Evolutionary conservation across 1,140 invertebrate species (phyloP), one percentile per base, ranked within the genome.

Genomic region (Musca vetustissima): DNA sequence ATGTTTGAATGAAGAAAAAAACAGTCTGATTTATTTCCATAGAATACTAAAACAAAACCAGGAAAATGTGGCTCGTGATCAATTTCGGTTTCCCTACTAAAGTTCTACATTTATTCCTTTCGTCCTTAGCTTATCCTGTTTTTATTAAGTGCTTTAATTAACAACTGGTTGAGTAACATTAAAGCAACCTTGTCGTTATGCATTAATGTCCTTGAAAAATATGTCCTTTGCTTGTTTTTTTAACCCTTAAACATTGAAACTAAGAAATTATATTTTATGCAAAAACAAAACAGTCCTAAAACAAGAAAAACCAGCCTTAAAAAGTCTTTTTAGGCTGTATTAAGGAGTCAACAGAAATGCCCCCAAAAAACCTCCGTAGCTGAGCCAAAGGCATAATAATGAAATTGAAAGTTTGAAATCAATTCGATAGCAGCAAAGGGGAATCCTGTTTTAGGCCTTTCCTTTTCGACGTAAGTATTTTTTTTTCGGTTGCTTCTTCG

Each of bases 381-480:
- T 61, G n/a, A 61, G 57, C 57, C 57, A 36, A 61, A 61, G 57
- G 57, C 57, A 43, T 24, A 19, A 61, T 61, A 61, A 61, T 32
- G 57, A 61, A 61, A 61, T 61, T 61, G 57, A 61, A 61, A 61
- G 57, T 61, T 61, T 61, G 57, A 61, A 61, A 61, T 36, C 28
- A 11, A 52, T 19, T 21, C 49, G 21, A 52, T 25, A 32, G 28
- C 55, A 59, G 15, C 15, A n/a, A 59, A 8, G 4, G n/a, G 17
- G 55, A 61, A 61, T 61, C 57, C 57, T 61, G 57, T 61, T 61
- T 61, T n/a, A 8, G 36, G 36, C 36, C 36, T 43, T 43, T 43
- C 36, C 36, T 43, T 43, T 43, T 43, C 36, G 36, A 11, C 6
- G 36, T 13, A 43, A 1, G n/a, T n/a, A 43, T 11, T 43, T 43